These are phyloP conservation scores for Protobothrops flavoviridis DNA, from an alignment of 2,113 vertebrate genomes.

Conservation along the genomic window DNA sequence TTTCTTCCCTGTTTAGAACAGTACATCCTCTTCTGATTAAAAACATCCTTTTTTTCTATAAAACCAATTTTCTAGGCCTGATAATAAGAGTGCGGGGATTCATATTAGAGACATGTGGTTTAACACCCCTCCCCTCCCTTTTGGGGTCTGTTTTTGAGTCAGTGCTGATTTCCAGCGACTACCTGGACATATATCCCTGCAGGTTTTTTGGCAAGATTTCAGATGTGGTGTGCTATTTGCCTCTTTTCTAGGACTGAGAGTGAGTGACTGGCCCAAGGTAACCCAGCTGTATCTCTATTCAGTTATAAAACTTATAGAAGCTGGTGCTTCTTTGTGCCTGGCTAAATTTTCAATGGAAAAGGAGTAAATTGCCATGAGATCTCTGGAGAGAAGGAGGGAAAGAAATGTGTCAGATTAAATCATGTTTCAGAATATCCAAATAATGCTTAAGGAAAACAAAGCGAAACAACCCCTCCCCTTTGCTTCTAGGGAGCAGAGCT, in stretches of 20 bases:
- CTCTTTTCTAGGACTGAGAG: background rate
- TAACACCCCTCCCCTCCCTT: background rate
- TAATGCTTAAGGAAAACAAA: background rate
- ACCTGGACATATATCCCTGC: background rate
- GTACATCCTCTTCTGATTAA: background rate
- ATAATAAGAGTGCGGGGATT: background rate
- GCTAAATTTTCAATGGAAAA: background rate
- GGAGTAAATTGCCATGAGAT: background rate
- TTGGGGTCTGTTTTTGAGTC: background rate
- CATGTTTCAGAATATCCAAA: background rate
- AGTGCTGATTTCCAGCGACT: background rate
- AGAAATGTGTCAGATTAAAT: background rate
- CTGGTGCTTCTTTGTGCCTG: background rate
- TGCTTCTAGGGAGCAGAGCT: background rate
- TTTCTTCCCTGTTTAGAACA: background rate
- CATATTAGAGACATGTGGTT: background rate
- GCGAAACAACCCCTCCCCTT: too few relatives aligned
- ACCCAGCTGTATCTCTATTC: background rate
- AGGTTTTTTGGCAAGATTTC: background rate
- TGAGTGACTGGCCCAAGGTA: background rate
- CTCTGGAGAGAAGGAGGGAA: background rate
- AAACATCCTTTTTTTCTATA: background rate
- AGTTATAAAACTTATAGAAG: background rate
- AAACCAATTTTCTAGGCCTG: background rate
- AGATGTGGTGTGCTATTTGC: background rate